These are phyloP conservation scores for Uloborus diversus DNA, from an alignment of 1,140 invertebrate genomes.

Conservation along the genomic window DNA sequence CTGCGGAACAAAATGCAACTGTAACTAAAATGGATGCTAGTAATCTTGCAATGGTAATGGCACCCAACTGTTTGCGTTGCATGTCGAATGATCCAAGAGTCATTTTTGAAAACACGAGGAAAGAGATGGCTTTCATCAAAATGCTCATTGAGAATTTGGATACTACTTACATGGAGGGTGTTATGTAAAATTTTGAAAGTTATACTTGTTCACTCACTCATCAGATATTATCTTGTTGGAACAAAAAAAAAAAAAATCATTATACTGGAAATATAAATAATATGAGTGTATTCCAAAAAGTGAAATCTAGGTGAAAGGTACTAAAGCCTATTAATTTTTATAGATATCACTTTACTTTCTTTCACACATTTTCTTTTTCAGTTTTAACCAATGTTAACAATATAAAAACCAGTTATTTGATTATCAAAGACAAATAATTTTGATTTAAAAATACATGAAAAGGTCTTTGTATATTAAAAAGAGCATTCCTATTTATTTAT, in stretches of 20 bases:
- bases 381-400: no score
- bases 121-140: constrained; percentile 97
- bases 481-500: no score
- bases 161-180: constrained; percentile 76
- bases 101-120: constrained; percentile 95
- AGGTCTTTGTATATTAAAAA: no score
- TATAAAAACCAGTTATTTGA: no score
- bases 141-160: constrained; percentile 93
- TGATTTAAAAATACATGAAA: no score
- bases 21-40: constrained; percentile 98
- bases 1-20: constrained; percentile 86
- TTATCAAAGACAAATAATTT: no score
- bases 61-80: constrained; percentile 95
- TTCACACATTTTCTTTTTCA: no score
- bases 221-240: neutral
- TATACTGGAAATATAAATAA: neutral
- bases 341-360: neutral
- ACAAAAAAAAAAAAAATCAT: constrained; percentile 21
- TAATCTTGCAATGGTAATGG: constrained; percentile 98
- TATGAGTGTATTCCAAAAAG: neutral
- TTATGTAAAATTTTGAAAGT: constrained; percentile 61
- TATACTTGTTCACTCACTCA: neutral
- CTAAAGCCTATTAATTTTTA: neutral
- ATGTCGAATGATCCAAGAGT: constrained; percentile 91
- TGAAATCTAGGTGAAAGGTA: neutral